Evolutionary conservation across 2,113 vertebrate genomes (phyloP), one percentile per base, ranked within the genome.

Genomic region (Anarrhichthys ocellatus): DNA sequence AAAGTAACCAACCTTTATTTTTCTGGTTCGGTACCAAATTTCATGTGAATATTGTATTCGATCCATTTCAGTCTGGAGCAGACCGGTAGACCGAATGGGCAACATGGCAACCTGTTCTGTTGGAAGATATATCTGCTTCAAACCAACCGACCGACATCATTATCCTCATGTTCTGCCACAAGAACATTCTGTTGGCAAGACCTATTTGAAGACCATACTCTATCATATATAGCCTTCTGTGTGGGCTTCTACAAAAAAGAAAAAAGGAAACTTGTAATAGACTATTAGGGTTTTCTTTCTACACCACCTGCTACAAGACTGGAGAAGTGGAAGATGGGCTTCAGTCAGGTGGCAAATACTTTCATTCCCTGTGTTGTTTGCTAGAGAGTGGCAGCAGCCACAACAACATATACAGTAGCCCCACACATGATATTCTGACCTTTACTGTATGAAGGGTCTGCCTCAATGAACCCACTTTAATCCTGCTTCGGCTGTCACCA

Each of bases 401-500:
- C 56, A 71, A 40, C 66, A 82, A 34, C 58, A 80, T 42, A 24
- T 54, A 64, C 68, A 81, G 27, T 74, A 36, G 61, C 66, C 32
- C 36, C 46, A 72, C 73, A 81, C 29, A 72, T 52, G 65, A 54
- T 44, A 73, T 46, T 68, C 66, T 42, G 18, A 8, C 52, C 68
- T 86, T 81, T 83, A 72, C 83, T 74, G 65, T 67, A 70, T 44
- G 86, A 75, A 27, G 27, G 27, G 27, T 27, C 84, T 81, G 85
- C 81, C 73, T 86, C 86, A 85, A 75, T 91, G 81, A 88, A 84
- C 61, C 79, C 46, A 76, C 73, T 81, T 77, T 85, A 76, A 74
- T 80, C 40, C 62, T 70, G 64, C 76, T 62, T 50, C 62, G 40
- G 54, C 75, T 18, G 89, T 92, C 89, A 74, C 89, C 85, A 90